phyloP scores from a whole-genome alignment of 2,797 vertebrate genomes.

The Spinibarbus caldwelli region DNA sequence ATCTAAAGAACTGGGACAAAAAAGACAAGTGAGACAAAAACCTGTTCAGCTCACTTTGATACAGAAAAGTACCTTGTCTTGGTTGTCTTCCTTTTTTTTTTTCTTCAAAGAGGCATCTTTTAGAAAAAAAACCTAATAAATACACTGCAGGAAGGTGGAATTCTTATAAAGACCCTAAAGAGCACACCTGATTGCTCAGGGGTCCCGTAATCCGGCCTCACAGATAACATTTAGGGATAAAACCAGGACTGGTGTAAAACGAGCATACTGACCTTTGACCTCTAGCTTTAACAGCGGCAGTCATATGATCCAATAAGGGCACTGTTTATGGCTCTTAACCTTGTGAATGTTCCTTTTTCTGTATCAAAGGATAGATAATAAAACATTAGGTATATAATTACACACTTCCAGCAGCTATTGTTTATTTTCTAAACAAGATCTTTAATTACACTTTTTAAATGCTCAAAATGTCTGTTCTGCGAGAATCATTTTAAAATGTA shows the following conservation, averaged over 20 bases:
- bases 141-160: slow-evolving; percentile 47
- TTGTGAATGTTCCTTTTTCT: background rate
- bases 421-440: background rate
- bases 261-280: slow-evolving; percentile 50
- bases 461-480: background rate
- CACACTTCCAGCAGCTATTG: background rate
- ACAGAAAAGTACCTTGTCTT: background rate
- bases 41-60: background rate
- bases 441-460: background rate
- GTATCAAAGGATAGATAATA: background rate
- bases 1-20: background rate
- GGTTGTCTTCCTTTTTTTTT: background rate
- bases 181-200: slow-evolving; percentile 68
- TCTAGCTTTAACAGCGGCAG: slow-evolving; percentile 26
- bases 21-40: background rate
- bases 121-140: slow-evolving; percentile 43
- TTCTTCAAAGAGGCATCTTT: background rate
- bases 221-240: slow-evolving; percentile 13
- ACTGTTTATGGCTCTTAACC: background rate
- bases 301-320: slow-evolving; percentile 11
- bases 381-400: background rate
- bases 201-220: slow-evolving; percentile 43
- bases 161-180: slow-evolving; percentile 60
- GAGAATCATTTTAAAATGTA: background rate
- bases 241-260: slow-evolving; percentile 29